A percentile compares a stretch with the other conserved stretches of the same genome.
Conservation (phyloP, 2,113 vertebrate genomes). For the Chrysemys picta region DNA sequence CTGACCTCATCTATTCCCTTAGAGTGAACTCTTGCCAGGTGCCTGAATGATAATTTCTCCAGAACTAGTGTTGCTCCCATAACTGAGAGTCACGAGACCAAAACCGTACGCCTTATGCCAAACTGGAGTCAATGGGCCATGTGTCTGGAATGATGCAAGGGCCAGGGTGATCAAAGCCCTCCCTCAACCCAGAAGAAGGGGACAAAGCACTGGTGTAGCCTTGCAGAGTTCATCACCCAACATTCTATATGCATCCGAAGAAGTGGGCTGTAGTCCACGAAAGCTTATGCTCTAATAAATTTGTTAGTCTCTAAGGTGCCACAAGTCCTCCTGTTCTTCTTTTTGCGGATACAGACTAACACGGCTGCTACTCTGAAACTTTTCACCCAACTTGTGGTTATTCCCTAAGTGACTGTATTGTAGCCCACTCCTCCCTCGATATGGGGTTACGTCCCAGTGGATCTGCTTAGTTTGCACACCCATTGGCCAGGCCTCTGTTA, state of each 20-base stretch:
- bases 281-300: no score
- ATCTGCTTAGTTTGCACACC: background rate
- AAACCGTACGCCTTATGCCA: background rate
- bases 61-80: background rate
- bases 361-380: no score
- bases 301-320: no score
- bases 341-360: no score
- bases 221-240: background rate
- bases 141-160: background rate
- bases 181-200: background rate
- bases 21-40: background rate
- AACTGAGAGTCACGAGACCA: background rate
- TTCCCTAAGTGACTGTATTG: fast-evolving
- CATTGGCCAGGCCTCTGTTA: background rate
- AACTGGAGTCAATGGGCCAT: background rate
- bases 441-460: background rate
- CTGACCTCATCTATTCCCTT: background rate
- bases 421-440: background rate
- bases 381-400: background rate
- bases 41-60: background rate
- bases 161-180: no score
- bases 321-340: no score
- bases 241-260: no score
- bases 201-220: background rate
- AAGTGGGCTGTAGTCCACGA: no score